Evolutionary conservation across 2,113 vertebrate species (phyloP), one percentile per base, ranked within the genome.

Genomic region (Cavia aperea): DNA sequence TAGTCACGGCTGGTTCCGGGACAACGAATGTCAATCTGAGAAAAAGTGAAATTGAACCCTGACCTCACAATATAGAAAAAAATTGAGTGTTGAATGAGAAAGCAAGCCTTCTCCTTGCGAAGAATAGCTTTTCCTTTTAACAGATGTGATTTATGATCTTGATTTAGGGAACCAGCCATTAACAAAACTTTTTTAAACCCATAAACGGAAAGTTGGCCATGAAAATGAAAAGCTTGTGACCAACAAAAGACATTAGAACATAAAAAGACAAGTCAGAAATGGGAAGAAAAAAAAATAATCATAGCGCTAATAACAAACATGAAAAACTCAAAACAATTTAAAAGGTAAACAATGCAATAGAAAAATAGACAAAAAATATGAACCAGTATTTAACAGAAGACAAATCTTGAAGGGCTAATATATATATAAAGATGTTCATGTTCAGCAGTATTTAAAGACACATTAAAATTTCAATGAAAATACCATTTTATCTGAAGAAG

Each of bases 221-320:
- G 21, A 65, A 91, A 92, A 91, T 56, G 49, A 92, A 95, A 95
- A 94, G 15, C 39, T 84, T 91, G 49, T 78, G 24, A 82, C 68
- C 33, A 68, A 70, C 72, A 88, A 89, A 94, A 92, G 78, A 54
- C 23, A 86, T 88, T 79, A 84, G 68, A 78, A 92, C 12, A 58
- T 58, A 86, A 94, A 89, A 86, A 89, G 36, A 49, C 18, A 93
- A 65, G 15, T 1, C 24, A 88, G 33, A 88, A 93, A 94, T 2
- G 24, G 36, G 54, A 26, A 66, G 58, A 63, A 63, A 49, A 86
- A 78, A 79, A 43, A 58, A 60, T 81, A 88, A 3, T 60, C n/a
- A 5, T 15, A 92, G 82, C 33, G 62, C 33, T 65, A 4, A 7
- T 87, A 92, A 84, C 13, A 51, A 86, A 46, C 49, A 66, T 1